phyloP scores from a whole-genome alignment of 2,113 vertebrate genomes.

The Pleuronectes platessa region DNA sequence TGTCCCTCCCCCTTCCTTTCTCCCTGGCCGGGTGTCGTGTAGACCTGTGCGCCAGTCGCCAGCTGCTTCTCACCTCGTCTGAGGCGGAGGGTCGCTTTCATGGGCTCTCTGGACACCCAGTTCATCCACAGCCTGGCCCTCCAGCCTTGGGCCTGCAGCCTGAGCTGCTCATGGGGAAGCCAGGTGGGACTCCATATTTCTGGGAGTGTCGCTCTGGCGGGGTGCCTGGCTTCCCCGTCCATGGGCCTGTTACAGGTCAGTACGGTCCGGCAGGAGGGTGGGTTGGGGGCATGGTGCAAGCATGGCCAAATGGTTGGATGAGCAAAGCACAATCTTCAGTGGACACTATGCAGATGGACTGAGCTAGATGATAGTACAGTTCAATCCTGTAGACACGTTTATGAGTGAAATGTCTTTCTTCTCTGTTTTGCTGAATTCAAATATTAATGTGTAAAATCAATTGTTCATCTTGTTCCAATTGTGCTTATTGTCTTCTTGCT shows the following conservation, averaged over 20 bases:
- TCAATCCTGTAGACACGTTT: constrained; percentile 25
- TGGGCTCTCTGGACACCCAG: constrained; percentile 79
- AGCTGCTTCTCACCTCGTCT: constrained; percentile 83
- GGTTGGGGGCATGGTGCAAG: constrained; percentile 56
- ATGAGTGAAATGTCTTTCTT: neutral
- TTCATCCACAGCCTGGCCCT: constrained; percentile 79
- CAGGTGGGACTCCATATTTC: constrained; percentile 82
- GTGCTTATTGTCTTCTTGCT: neutral
- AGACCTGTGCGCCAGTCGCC: constrained; percentile 84
- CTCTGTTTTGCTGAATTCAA: neutral
- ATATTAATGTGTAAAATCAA: constrained; percentile 5
- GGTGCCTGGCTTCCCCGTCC: constrained; percentile 80
- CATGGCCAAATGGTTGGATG: constrained; percentile 51
- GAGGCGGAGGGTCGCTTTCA: constrained; percentile 84
- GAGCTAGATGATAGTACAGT: constrained; percentile 29
- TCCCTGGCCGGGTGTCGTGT: constrained; percentile 72
- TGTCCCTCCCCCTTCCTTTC: constrained; percentile 69
- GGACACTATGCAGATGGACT: constrained; percentile 53
- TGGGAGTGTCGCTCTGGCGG: constrained; percentile 84
- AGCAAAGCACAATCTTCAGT: constrained; percentile 41
- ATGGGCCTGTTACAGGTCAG: constrained; percentile 84
- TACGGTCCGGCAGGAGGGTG: constrained; percentile 73
- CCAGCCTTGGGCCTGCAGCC: constrained; percentile 79
- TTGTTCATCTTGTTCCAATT: neutral
- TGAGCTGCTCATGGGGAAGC: constrained; percentile 84